phyloP scores from a whole-genome alignment of 1,140 invertebrate species.

The Anagrus nilaparvatae region DNA sequence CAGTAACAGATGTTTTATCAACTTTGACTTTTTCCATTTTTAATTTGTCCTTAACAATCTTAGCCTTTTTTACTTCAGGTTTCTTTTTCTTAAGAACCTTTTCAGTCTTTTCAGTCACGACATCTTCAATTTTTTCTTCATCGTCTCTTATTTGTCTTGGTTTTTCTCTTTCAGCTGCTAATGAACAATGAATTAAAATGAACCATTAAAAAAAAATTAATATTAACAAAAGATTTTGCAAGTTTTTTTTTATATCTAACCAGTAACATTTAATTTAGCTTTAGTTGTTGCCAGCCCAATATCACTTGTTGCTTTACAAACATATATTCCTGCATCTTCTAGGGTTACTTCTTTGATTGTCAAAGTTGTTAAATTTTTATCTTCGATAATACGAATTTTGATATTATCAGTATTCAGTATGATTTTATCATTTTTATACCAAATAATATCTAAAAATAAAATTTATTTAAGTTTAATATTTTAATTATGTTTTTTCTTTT shows the following conservation, averaged over 20 bases:
- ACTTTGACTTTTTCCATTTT: conserved; percentile 44
- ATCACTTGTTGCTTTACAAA: conserved; percentile 75
- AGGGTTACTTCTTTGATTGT: conserved; percentile 57
- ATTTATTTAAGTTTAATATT: not conserved
- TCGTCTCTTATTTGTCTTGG: conserved; percentile 18
- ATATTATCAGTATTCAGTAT: conserved; percentile 61
- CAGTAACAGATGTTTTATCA: conserved; percentile 36
- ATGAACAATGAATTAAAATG: conserved; percentile 1
- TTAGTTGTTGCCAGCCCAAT: conserved; percentile 71
- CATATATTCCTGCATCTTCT: conserved; percentile 72
- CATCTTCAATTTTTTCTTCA: conserved; percentile 31
- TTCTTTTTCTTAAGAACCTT: conserved; percentile 37
- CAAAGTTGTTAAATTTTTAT: conserved; percentile 63
- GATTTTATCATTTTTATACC: conserved; percentile 80
- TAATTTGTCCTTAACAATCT: conserved; percentile 46
- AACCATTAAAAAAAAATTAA: not conserved
- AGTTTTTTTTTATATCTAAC: no score
- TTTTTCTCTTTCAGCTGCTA: not conserved
- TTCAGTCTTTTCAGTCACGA: conserved; percentile 31
- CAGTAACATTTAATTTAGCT: conserved; percentile 62
- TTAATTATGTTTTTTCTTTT: not conserved
- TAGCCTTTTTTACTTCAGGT: conserved; percentile 39
- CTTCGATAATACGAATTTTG: conserved; percentile 53
- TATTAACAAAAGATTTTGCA: not conserved
- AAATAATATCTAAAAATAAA: conserved; percentile 60